phyloP scores from a whole-genome alignment of 2,888 invertebrate species.

The Megamerina dolium region DNA sequence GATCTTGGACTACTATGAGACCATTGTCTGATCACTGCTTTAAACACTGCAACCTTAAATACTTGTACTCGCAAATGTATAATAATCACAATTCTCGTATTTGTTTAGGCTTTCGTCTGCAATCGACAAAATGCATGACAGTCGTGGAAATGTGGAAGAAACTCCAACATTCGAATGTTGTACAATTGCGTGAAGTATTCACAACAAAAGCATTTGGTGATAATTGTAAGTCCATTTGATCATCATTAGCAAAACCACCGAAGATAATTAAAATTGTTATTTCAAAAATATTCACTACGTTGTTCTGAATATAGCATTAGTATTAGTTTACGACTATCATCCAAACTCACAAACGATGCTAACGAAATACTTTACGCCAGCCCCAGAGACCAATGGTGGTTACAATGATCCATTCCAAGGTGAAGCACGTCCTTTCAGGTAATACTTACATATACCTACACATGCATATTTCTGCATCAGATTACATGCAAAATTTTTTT shows the following conservation, averaged over 20 bases:
- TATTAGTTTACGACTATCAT: conserved; percentile 95
- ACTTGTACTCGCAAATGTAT: neutral
- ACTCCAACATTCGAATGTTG: conserved; percentile 89
- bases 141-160: conserved; percentile 93
- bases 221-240: conserved; percentile 67
- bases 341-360: conserved; percentile 84
- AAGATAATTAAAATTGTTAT: neutral
- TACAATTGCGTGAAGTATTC: conserved; percentile 86
- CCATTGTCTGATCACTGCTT: no score
- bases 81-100: neutral
- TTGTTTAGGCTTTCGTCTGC: conserved; percentile 66
- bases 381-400: conserved; percentile 56
- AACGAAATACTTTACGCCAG: conserved; percentile 71
- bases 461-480: conserved; percentile 6
- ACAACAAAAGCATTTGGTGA: conserved; percentile 95
- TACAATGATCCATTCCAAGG: conserved; percentile 75
- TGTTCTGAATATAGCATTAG: conserved; percentile 64
- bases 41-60: no score
- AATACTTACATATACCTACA: no score
- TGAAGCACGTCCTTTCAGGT: conserved; percentile 59
- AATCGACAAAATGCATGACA: conserved; percentile 76
- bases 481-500: no score
- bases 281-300: no score
- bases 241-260: neutral
- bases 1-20: no score